Base-by-base conservation (phyloP, 2,113 vertebrate species). In the Pseudopipra pipra region DNA sequence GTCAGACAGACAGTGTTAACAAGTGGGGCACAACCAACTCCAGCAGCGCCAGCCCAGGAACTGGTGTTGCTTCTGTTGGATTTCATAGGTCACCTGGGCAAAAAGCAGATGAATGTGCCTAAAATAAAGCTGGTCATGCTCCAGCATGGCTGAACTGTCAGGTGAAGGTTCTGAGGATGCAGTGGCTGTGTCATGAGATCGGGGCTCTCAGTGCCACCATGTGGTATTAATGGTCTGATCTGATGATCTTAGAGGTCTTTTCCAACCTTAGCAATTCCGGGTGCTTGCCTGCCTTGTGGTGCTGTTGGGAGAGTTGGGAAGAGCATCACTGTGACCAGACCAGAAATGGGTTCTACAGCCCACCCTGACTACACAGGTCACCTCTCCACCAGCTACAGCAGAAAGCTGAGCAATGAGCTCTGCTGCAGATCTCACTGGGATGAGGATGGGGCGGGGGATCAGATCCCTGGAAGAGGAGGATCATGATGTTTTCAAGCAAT, bases 101-200 rank as follows among this genome's bases (percentile, higher is more conserved):
- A 80, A 90, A 67, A n/a, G 4, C 6, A 62, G 67, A 47, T 31
- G 47, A n/a, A 22, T 14, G 25, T n/a, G 46, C 51, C 66, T 47
- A 51, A 70, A 35, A 24, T 9, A 5, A 55, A 76, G 49, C 23
- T 3, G 46, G 25, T 31, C 4, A 47, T 44, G 18, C 37, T 27
- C 46, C 31, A 13, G 72, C 0, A 0, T 28, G 74, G 65, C 33
- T 0, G 28, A 72, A 90, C 59, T 59, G 47, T 62, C 35, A 3
- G 5, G 74, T 5, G 71, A 83, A 79, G 93, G 37, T 39, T 27
- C 47, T 9, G 72, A 35, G 39, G 71, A 12, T 16, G 77, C 41
- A 47, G 5, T 2, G 61, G 70, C 25, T 78, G 39, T 9, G 8
- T 2, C 4, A 1, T 9, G 51, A 59, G 21, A 12, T 0, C 4